Evolutionary conservation across 2,797 vertebrate genomes (phyloP).

Genomic region (Sebastes hubbsi): DNA sequence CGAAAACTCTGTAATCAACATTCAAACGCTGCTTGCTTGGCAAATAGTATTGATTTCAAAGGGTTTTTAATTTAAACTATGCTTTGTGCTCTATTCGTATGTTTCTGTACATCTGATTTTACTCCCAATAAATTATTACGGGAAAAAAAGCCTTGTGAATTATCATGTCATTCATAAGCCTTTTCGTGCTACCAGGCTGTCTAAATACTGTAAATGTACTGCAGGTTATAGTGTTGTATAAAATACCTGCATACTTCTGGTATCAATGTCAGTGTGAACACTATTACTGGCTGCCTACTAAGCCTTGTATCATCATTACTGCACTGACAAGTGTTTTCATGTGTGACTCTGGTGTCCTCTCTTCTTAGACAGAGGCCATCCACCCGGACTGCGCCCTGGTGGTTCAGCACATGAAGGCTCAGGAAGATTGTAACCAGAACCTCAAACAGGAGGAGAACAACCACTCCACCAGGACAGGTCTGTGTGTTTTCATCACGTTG

Average conservation of each 20-base stretch:
- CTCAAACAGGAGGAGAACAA: constrained; percentile 66
- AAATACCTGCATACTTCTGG: background rate
- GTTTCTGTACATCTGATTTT: no score
- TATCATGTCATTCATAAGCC: no score
- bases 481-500: background rate
- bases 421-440: constrained; percentile 71
- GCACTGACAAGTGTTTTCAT: background rate
- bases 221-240: background rate
- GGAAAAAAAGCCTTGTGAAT: no score
- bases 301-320: background rate
- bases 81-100: no score
- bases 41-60: background rate
- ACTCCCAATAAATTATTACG: no score
- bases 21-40: background rate
- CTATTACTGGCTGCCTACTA: background rate
- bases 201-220: background rate
- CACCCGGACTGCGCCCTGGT: constrained; percentile 80
- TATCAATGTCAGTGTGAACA: background rate
- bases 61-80: background rate
- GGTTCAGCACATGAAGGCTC: constrained; percentile 75
- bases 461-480: constrained; percentile 65
- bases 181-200: no score
- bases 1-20: background rate
- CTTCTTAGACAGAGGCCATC: constrained; percentile 73
- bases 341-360: background rate